Base-by-base conservation (phyloP, 2,797 vertebrate species). In the Orientallactaga sibirica region DNA sequence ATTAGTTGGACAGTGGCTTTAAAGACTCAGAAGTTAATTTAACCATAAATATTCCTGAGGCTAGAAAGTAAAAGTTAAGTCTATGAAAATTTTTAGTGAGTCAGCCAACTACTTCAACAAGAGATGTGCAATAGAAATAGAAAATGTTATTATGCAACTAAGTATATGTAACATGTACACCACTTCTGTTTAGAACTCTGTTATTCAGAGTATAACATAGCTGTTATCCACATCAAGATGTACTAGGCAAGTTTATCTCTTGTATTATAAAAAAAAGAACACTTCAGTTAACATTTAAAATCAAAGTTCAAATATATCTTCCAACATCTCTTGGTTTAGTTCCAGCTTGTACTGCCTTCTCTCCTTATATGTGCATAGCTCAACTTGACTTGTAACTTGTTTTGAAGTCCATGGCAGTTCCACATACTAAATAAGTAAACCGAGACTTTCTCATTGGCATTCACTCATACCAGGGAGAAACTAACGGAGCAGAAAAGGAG, bases 101-200 rank as follows among this genome's bases (percentile, higher is more conserved):
- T 24, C 10, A 94, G 25, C 15, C 22, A 75, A 94, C 52, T 87
- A 88, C 19, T 75, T 94, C 64, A 82, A 89, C 83, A 24, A 95
- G 33, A 88, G 18, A 68, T 78, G 75, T 66, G 20, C 74, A 85
- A 81, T 43, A 88, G 18, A 89, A 85, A 81, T 43, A 88, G 18
- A 89, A 92, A 89, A 95, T 70, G 90, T 25, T 12, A 43, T 41
- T 68, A 87, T 64, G 16, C 37, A 89, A 48, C 74, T 58, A 86
- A 75, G 19, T 79, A 22, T 68, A 43, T 64, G 37, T 64, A 37
- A 4, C 6, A 67, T 33, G 25, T 64, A 70, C 24, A 64, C 6
- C 7, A 61, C 55, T 79, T 74, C 4, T 68, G 52, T 4, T 22
- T 88, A 96, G 24, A 75, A 88, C 37, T 29, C 27, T 70, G 74